phyloP scores from a whole-genome alignment of 2,113 vertebrate genomes.

The Nycticryphes semicollaris region DNA sequence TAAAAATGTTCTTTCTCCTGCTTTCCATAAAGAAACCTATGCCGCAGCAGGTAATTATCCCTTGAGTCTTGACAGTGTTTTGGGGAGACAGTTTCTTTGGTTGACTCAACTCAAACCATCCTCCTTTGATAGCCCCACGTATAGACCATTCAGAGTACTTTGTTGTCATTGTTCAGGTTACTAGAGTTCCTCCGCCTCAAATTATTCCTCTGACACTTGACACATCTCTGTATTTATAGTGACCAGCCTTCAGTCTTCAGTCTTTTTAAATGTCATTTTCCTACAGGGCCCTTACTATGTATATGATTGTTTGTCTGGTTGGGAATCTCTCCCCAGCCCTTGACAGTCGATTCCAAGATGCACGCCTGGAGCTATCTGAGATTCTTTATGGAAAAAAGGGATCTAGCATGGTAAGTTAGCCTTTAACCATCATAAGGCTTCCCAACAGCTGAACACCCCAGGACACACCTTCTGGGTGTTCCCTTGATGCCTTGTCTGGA shows the following conservation, averaged over 20 bases:
- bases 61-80: background rate
- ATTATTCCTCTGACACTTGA: background rate
- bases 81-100: background rate
- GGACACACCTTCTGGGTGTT: background rate
- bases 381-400: constrained; percentile 47
- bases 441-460: background rate
- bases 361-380: constrained; percentile 49
- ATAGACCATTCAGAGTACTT: background rate
- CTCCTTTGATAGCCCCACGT: background rate
- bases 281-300: constrained; percentile 67
- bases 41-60: background rate
- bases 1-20: background rate
- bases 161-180: background rate
- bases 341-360: constrained; percentile 71
- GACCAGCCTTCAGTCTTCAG: background rate
- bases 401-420: constrained; percentile 46
- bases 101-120: background rate
- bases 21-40: background rate
- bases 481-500: background rate
- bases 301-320: constrained; percentile 75
- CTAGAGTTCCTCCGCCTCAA: background rate
- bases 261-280: background rate
- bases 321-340: constrained; percentile 73
- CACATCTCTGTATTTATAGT: background rate
- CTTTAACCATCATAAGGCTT: background rate